These are phyloP conservation scores for Sphaerodactylus townsendi DNA, from an alignment of 2,113 vertebrate species.

Conservation along the genomic window DNA sequence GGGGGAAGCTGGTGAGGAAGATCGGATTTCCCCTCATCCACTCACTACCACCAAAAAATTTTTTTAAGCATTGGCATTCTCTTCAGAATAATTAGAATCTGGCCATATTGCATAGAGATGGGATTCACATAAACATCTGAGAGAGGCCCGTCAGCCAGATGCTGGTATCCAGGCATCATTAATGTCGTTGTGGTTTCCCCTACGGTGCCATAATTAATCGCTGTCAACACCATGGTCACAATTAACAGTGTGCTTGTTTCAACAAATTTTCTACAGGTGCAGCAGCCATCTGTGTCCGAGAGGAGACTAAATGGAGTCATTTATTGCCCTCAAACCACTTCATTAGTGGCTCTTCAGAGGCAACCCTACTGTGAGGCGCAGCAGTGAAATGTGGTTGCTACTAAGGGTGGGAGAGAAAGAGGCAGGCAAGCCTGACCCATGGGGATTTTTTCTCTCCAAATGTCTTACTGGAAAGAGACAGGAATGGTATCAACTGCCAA, in stretches of 20 bases:
- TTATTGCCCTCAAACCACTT: neutral
- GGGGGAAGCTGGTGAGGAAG: no score
- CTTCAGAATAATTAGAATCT: constrained; percentile 8
- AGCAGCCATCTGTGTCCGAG: constrained; percentile 13
- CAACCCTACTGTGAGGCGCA: neutral
- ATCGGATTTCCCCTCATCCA: neutral
- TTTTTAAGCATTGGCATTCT: neutral
- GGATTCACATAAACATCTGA: constrained; percentile 3
- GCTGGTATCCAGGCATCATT: constrained; percentile 17
- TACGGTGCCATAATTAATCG: constrained; percentile 16
- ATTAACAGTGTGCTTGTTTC: constrained; percentile 29
- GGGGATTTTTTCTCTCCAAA: neutral
- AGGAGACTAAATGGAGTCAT: constrained; percentile 1
- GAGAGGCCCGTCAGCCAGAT: constrained; percentile 6
- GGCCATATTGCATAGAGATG: constrained; percentile 4
- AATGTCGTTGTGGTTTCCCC: constrained; percentile 13
- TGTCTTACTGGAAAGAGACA: neutral
- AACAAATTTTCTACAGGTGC: constrained; percentile 26
- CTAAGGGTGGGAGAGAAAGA: neutral
- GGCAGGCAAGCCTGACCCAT: neutral
- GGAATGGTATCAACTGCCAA: no score
- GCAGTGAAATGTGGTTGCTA: neutral
- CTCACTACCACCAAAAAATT: no score
- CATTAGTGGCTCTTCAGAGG: neutral
- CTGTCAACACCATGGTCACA: constrained; percentile 17